Conservation (phyloP, 2,113 vertebrate genomes). For the Ariopsis seemanni region DNA sequence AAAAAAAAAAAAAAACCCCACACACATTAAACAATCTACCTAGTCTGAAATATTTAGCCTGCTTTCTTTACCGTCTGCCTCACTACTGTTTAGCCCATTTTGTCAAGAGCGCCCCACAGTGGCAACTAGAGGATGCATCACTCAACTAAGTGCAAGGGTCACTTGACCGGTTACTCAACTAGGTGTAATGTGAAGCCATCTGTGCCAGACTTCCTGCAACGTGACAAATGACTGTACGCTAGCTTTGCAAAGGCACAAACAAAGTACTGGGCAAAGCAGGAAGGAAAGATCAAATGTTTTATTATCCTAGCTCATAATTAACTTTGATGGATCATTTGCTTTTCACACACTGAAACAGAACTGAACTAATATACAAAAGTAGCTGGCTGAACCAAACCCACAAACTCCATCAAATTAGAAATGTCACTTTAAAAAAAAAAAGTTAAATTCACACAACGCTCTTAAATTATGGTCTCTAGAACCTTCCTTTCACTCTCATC, state of each 20-base stretch:
- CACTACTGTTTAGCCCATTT: not conserved
- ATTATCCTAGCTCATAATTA: not conserved
- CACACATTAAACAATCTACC: no score
- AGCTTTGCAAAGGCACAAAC: not conserved
- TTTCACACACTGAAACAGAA: not conserved
- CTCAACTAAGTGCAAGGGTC: not conserved
- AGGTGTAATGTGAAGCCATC: constrained; percentile 29
- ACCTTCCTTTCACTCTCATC: not conserved
- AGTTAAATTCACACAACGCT: not conserved
- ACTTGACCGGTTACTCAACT: constrained; percentile 48
- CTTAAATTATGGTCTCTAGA: not conserved
- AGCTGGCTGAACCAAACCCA: not conserved
- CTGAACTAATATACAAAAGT: not conserved
- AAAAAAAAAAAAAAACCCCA: not conserved
- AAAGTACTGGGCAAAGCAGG: not conserved
- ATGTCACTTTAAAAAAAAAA: not conserved
- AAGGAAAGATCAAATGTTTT: not conserved
- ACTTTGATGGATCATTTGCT: not conserved
- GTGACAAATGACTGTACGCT: not conserved
- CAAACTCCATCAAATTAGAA: not conserved
- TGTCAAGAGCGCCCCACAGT: not conserved
- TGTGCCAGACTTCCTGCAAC: not conserved
- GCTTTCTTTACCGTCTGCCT: not conserved
- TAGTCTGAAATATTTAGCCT: no score
- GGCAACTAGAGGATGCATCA: not conserved